A percentile compares a stretch with the other conserved stretches of the same genome.
phyloP scores from a whole-genome alignment of 2,797 vertebrate genomes.

The Oreochromis mossambicus region DNA sequence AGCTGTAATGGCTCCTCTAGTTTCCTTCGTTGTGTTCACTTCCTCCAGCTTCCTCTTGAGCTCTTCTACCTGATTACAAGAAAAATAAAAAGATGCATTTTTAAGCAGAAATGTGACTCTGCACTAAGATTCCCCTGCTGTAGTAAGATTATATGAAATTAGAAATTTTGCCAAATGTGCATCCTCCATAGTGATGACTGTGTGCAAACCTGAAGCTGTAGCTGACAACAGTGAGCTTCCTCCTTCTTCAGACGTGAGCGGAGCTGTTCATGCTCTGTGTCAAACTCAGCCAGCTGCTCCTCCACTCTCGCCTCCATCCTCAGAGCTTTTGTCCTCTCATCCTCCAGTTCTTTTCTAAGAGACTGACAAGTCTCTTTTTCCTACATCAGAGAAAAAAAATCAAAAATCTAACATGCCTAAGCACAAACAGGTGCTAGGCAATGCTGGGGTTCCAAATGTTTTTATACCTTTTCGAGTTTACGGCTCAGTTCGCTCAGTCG shows the following conservation, averaged over 20 bases:
- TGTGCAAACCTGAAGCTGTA: slow-evolving; percentile 79
- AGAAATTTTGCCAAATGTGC: not conserved
- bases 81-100: not conserved
- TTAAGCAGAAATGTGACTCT: not conserved
- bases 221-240: slow-evolving; percentile 84
- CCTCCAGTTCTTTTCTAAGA: slow-evolving; percentile 83
- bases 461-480: slow-evolving; percentile 78
- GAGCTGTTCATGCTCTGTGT: slow-evolving; percentile 93
- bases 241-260: slow-evolving; percentile 89
- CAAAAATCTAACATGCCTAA: fast-evolving
- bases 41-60: slow-evolving; percentile 80
- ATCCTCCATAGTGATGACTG: not conserved
- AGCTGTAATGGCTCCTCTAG: not conserved
- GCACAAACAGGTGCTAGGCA: fast-evolving
- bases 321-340: slow-evolving; percentile 82
- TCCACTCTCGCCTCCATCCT: slow-evolving; percentile 94
- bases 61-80: slow-evolving; percentile 77
- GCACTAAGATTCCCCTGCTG: not conserved
- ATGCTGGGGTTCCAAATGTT: not conserved
- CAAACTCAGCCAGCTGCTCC: slow-evolving; percentile 93
- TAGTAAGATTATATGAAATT: not conserved
- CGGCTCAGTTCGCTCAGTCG: slow-evolving; percentile 82
- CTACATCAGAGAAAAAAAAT: slow-evolving; percentile 3
- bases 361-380: slow-evolving; percentile 81
- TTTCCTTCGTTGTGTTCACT: slow-evolving; percentile 37